Percentiles rank a stretch among this genome's conserved stretches.
phyloP scores from a whole-genome alignment of 2,113 vertebrate species.

The Pachycephala philippinensis region DNA sequence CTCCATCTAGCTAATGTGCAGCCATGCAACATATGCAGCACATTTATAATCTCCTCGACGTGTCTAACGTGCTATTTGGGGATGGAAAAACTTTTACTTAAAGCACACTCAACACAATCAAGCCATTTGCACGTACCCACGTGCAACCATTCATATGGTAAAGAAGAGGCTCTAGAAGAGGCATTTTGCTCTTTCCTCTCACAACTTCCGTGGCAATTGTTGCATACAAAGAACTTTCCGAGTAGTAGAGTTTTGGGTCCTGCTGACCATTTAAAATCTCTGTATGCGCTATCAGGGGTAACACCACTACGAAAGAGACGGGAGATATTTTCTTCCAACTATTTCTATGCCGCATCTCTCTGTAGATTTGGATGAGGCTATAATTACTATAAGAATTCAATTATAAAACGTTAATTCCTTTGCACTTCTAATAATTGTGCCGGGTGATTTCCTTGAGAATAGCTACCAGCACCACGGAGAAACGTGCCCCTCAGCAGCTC shows the following conservation, averaged over 20 bases:
- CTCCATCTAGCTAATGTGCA: background rate
- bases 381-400: background rate
- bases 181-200: background rate
- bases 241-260: background rate
- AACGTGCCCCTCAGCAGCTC: background rate
- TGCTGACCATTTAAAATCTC: background rate
- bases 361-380: background rate
- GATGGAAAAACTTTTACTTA: slow-evolving; percentile 1
- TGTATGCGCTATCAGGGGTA: too few relatives aligned
- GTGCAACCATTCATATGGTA: background rate
- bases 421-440: background rate
- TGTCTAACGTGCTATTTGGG: background rate
- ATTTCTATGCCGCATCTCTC: background rate
- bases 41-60: background rate
- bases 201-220: slow-evolving; percentile 41
- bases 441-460: background rate
- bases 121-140: background rate
- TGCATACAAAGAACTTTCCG: slow-evolving; percentile 64
- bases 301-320: rapidly evolving
- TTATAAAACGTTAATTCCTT: background rate
- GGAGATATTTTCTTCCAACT: background rate
- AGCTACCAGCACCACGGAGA: background rate
- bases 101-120: background rate
- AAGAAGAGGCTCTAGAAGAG: background rate
- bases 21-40: background rate